Conservation (phyloP, 2,797 vertebrate species). For the Propithecus perrieri region DNA sequence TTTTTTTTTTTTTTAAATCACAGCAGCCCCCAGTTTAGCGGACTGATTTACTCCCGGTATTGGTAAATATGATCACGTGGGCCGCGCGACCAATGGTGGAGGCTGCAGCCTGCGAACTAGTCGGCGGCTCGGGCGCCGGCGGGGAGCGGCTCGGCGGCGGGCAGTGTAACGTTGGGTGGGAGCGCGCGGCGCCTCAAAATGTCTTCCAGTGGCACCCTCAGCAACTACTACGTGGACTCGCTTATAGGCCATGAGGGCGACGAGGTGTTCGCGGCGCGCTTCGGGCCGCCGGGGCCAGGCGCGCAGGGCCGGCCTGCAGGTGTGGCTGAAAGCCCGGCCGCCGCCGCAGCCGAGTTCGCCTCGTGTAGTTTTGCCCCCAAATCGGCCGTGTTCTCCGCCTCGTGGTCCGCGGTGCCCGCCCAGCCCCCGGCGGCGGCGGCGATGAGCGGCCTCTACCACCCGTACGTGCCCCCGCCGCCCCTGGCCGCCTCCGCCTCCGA, state of each 20-base stretch:
- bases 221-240: slow-evolving; percentile 98
- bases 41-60: slow-evolving; percentile 99
- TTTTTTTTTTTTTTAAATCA: slow-evolving; percentile 78
- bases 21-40: slow-evolving; percentile 87
- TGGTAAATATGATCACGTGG: slow-evolving; percentile 99
- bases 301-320: slow-evolving; percentile 95
- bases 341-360: slow-evolving; percentile 90
- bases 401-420: slow-evolving; percentile 95
- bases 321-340: slow-evolving; percentile 88
- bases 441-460: slow-evolving; percentile 95
- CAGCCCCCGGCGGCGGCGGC: slow-evolving; percentile 87
- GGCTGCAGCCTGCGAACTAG: slow-evolving; percentile 97
- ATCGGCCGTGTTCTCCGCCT: slow-evolving; percentile 93
- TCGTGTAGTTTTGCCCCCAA: slow-evolving; percentile 98
- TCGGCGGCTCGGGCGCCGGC: slow-evolving; percentile 96
- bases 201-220: slow-evolving; percentile 97
- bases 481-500: slow-evolving; percentile 91
- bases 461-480: slow-evolving; percentile 94
- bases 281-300: slow-evolving; percentile 91
- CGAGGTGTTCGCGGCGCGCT: slow-evolving; percentile 94
- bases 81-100: slow-evolving; percentile 97
- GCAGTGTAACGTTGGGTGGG: slow-evolving; percentile 96
- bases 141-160: slow-evolving; percentile 93
- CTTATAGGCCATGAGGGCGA: slow-evolving; percentile 96
- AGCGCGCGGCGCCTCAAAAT: slow-evolving; percentile 94